Percentiles rank a stretch among this genome's conserved stretches.
phyloP scores from a whole-genome alignment of 2,888 invertebrate species.

The Diaprepes abbreviatus region DNA sequence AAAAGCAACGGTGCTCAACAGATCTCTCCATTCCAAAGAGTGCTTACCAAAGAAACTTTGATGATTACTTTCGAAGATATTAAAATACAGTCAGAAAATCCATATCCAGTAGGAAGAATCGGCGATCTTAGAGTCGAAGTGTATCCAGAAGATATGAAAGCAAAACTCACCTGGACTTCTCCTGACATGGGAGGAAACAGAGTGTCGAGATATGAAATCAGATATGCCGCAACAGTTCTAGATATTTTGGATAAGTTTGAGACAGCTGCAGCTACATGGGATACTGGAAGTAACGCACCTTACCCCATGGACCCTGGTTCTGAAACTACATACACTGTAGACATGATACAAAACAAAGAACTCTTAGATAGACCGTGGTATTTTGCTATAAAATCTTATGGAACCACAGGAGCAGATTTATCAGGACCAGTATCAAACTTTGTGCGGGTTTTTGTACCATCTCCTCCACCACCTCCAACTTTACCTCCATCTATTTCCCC shows the following conservation, averaged over 20 bases:
- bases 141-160: slow-evolving; percentile 67
- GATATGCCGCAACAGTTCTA: slow-evolving; percentile 65
- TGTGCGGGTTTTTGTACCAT: slow-evolving; percentile 69
- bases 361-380: slow-evolving; percentile 70
- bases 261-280: slow-evolving; percentile 66
- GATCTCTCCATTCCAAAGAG: slow-evolving; percentile 70
- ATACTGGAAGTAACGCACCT: slow-evolving; percentile 63
- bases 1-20: slow-evolving; percentile 68
- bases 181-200: slow-evolving; percentile 72
- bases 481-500: slow-evolving; percentile 64
- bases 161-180: slow-evolving; percentile 73
- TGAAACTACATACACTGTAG: slow-evolving; percentile 69
- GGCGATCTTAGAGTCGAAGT: slow-evolving; percentile 71
- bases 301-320: slow-evolving; percentile 70
- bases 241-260: slow-evolving; percentile 70
- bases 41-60: slow-evolving; percentile 68
- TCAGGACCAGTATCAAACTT: slow-evolving; percentile 71
- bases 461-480: slow-evolving; percentile 70
- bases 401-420: slow-evolving; percentile 62
- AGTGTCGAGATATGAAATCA: slow-evolving; percentile 71
- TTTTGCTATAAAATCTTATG: slow-evolving; percentile 70
- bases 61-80: slow-evolving; percentile 66
- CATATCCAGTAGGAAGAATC: slow-evolving; percentile 68
- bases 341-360: slow-evolving; percentile 67
- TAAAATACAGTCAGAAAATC: slow-evolving; percentile 56